phyloP scores from a whole-genome alignment of 2,797 vertebrate species.

The Aldrovandia affinis region DNA sequence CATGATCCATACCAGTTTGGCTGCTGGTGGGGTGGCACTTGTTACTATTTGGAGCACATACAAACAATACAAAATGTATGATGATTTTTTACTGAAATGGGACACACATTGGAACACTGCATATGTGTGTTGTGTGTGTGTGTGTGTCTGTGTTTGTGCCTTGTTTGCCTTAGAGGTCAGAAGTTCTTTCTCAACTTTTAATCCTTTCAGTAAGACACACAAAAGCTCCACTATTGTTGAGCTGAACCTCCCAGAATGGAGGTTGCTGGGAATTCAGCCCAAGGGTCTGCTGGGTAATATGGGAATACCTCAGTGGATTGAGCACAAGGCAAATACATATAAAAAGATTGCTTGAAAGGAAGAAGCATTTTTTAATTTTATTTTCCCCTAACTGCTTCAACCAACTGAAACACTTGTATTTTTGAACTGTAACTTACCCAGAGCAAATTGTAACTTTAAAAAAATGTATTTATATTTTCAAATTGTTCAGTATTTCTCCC shows the following conservation, averaged over 20 bases:
- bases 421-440: neutral
- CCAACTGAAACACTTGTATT: neutral
- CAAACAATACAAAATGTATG: neutral
- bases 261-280: neutral
- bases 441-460: neutral
- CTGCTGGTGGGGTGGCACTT: neutral
- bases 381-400: neutral
- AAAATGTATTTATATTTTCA: too few species aligned
- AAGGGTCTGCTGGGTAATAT: neutral
- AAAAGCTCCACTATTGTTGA: neutral
- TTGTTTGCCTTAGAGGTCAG: neutral
- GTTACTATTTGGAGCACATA: neutral
- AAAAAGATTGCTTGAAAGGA: neutral
- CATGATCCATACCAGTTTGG: neutral
- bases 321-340: neutral
- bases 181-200: neutral
- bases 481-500: too few species aligned
- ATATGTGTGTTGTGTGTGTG: neutral
- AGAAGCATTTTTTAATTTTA: too few species aligned
- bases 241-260: neutral
- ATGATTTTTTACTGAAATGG: neutral
- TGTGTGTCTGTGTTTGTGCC: neutral
- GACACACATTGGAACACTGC: neutral
- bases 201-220: neutral
- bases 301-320: neutral